Evolutionary conservation across 2,113 vertebrate genomes (phyloP).

Genomic region (Ceuthmochares aereus): DNA sequence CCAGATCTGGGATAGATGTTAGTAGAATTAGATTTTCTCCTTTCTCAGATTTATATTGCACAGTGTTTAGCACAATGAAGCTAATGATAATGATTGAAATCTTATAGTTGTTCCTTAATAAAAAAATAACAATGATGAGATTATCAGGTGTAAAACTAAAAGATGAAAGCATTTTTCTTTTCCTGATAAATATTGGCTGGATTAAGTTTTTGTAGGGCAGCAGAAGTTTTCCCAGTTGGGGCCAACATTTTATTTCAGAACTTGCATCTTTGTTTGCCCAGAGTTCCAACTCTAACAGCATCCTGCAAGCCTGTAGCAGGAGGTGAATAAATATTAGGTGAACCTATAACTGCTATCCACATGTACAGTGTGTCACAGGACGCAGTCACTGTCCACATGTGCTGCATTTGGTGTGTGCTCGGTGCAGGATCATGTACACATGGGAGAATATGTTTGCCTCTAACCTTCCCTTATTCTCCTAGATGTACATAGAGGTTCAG

Average conservation of each 20-base stretch:
- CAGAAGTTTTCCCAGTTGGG: neutral
- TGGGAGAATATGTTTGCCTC: accelerated
- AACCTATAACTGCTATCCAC: accelerated
- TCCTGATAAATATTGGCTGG: neutral
- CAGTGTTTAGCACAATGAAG: neutral
- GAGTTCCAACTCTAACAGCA: neutral
- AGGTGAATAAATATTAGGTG: neutral
- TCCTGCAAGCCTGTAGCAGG: neutral
- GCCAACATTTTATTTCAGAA: neutral
- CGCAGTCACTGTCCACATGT: neutral
- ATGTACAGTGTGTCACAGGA: accelerated
- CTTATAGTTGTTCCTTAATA: neutral
- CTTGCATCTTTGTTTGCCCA: neutral
- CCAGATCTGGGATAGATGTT: neutral
- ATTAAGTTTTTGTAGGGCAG: neutral
- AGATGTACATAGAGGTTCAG: neutral
- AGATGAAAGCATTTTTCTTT: neutral
- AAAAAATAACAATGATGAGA: neutral
- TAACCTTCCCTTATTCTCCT: neutral
- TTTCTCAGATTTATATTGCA: neutral
- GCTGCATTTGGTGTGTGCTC: neutral
- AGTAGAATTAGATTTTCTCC: neutral
- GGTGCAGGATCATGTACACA: accelerated
- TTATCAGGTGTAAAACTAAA: neutral
- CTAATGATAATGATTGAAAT: neutral